phyloP scores from a whole-genome alignment of 2,888 invertebrate species.

The Sarcophaga carnaria region DNA sequence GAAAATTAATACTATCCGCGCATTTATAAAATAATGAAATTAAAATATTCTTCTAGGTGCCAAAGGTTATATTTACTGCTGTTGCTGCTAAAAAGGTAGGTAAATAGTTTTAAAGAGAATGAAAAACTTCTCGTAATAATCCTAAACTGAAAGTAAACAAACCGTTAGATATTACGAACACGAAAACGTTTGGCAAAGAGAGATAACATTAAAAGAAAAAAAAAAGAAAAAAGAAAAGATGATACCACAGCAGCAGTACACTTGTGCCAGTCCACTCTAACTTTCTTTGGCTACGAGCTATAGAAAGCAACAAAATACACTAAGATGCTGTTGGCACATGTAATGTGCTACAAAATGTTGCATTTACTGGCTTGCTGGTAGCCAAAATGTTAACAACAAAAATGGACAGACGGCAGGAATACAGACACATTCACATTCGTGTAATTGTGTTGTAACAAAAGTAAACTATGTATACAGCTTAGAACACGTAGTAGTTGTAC shows the following conservation, averaged over 20 bases:
- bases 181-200: constrained; percentile 59
- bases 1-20: background rate
- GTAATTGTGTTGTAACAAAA: constrained; percentile 20
- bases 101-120: constrained; percentile 42
- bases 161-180: constrained; percentile 42
- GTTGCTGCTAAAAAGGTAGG: constrained; percentile 26
- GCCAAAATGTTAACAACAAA: constrained; percentile 5
- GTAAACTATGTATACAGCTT: background rate
- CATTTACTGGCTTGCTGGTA: background rate
- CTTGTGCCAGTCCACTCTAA: background rate
- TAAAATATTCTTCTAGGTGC: constrained; percentile 6
- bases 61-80: constrained; percentile 67
- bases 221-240: constrained; percentile 52
- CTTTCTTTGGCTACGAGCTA: background rate
- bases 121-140: constrained; percentile 55
- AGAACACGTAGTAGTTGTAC: constrained; percentile 9
- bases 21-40: background rate
- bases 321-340: background rate
- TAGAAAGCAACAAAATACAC: background rate
- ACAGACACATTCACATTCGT: background rate
- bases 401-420: background rate
- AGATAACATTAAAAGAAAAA: constrained; percentile 60
- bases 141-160: constrained; percentile 59
- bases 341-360: constrained; percentile 6
- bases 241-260: constrained; percentile 38